Percentiles rank a stretch among this genome's conserved stretches.
These are phyloP conservation scores for Argyresthia albistria DNA, from an alignment of 2,888 invertebrate species.

Conservation along the genomic window DNA sequence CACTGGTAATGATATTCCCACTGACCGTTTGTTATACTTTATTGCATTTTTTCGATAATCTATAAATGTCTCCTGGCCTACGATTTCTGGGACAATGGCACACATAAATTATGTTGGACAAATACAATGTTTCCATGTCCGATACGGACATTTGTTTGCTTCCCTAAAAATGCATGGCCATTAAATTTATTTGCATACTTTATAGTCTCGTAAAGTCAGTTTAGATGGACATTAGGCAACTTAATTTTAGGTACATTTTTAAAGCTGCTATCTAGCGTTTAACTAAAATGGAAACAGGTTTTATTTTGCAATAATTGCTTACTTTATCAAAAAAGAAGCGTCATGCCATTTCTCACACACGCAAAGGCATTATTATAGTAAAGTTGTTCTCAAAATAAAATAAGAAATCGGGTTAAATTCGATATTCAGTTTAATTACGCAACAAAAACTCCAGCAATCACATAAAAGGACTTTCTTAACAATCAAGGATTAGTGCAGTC, in stretches of 20 bases:
- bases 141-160: slow-evolving; percentile 2
- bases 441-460: slow-evolving; percentile 18
- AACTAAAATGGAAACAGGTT: no score
- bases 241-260: no score
- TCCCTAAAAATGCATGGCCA: background rate
- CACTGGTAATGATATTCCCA: slow-evolving; percentile 43
- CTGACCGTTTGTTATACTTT: slow-evolving; percentile 33
- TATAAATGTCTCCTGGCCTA: slow-evolving; percentile 57
- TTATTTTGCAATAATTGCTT: no score
- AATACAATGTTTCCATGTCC: slow-evolving; percentile 36
- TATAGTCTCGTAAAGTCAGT: no score
- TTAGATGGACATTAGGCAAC: no score
- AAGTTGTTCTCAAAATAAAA: no score
- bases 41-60: slow-evolving; percentile 54
- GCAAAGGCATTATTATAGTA: no score
- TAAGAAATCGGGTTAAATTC: no score
- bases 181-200: background rate
- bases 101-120: slow-evolving; percentile 60
- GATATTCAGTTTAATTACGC: slow-evolving; percentile 22
- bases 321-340: no score
- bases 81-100: slow-evolving; percentile 57
- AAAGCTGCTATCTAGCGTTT: no score
- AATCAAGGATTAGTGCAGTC: slow-evolving; percentile 55
- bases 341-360: no score
- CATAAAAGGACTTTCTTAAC: slow-evolving; percentile 29